Evolutionary conservation across 2,113 vertebrate species (phyloP), one percentile per base, ranked within the genome.

Genomic region (Hymenochirus boettgeri): DNA sequence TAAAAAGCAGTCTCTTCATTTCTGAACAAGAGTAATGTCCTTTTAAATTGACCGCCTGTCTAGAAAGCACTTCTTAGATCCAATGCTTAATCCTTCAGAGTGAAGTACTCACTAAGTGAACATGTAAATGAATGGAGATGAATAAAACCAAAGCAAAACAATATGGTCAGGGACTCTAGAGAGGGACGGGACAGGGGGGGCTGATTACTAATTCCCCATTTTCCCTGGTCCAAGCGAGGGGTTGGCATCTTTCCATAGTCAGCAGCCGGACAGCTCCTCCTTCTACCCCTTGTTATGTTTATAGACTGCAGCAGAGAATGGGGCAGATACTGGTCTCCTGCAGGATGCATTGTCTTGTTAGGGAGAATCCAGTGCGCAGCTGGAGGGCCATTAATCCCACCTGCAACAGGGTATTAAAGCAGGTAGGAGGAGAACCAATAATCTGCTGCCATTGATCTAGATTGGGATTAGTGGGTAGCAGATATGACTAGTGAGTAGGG

Each of bases 201-300:
- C 56, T 23, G 6, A 55, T 26, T 27, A 22, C 25, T 29, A 63
- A 17, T 31, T 65, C 53, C 33, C 50, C 46, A 15, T 50, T 37
- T 35, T 6, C 46, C 19, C 22, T 5, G 22, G 18, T 21, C 46
- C 7, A 48, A 8, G 3, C 18, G 6, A 48, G 19, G 19, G 46
- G 39, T 11, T 35, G 39, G 39, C 3, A 42, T 12, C 46, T 10
- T 4, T 22, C 21, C 47, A 35, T 17, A 26, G 27, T 56, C 70
- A 42, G 29, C 26, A 29, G 7, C 42, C 21, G 3, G 4, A 48
- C 11, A 35, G 35, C 50, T 37, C 54, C 27, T 21, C 23, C 35
- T 39, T 55, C 29, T 24, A n/a, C 54, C 7, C 10, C 39, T 67
- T 72, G 29, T 72, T 25, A 72, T 72, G 70, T 57, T 52, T 47